Conservation (phyloP, 2,888 invertebrate species). For the Ennomos quercinarius region DNA sequence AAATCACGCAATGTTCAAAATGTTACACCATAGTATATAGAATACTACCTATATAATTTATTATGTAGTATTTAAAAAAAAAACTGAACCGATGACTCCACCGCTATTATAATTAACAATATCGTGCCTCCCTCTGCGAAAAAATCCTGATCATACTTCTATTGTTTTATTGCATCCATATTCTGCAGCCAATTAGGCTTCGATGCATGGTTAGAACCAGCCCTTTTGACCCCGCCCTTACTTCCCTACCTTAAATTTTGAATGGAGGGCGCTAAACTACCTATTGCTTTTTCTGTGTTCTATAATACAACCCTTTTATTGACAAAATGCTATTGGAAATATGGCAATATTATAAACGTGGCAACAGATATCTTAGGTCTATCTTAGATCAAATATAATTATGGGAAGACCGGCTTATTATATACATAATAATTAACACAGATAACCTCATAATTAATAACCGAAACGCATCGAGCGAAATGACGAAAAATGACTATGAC, state of each 20-base stretch:
- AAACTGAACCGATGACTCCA: too few relatives aligned
- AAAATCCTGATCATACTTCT: constrained; percentile 6
- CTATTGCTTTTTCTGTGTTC: constrained; percentile 55
- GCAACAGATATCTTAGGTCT: too few relatives aligned
- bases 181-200: constrained; percentile 67
- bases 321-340: constrained; percentile 39
- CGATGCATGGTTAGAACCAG: constrained; percentile 52
- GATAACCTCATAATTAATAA: too few relatives aligned
- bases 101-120: not conserved
- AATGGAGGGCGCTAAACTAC: constrained; percentile 49
- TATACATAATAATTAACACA: too few relatives aligned
- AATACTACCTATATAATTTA: too few relatives aligned
- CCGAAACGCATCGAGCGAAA: too few relatives aligned
- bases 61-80: too few relatives aligned
- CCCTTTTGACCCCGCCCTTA: constrained; percentile 66
- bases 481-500: too few relatives aligned
- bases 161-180: constrained; percentile 50
- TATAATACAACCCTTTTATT: constrained; percentile 45
- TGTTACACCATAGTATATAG: too few relatives aligned
- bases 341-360: not conserved
- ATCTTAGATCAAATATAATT: too few relatives aligned
- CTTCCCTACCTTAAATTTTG: constrained; percentile 48
- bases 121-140: constrained; percentile 1
- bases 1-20: too few relatives aligned
- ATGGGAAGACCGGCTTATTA: too few relatives aligned